Evolutionary conservation across 1,140 invertebrate genomes (phyloP).

Genomic region (Stegodyphus mimosarum): DNA sequence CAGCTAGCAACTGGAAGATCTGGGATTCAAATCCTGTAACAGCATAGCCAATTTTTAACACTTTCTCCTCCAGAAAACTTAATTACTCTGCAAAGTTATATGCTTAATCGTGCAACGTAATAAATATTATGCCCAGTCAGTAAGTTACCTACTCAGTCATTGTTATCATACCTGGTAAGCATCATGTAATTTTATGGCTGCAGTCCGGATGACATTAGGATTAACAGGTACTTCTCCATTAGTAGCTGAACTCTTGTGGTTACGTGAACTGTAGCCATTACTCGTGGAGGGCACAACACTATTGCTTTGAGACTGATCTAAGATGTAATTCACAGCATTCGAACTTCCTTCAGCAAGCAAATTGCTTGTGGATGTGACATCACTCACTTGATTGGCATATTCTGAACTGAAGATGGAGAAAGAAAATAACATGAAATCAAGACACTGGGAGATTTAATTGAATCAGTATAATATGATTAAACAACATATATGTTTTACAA

Average conservation of each 20-base stretch:
- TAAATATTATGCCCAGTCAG: neutral
- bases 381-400: slow-evolving; percentile 63
- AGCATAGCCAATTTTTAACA: too few species aligned
- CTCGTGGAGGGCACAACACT: slow-evolving; percentile 33
- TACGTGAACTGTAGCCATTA: neutral
- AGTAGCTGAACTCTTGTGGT: neutral
- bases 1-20: too few species aligned
- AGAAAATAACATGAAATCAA: too few species aligned
- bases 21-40: too few species aligned
- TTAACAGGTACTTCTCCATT: slow-evolving; percentile 25
- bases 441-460: too few species aligned
- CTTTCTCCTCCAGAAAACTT: too few species aligned
- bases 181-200: slow-evolving; percentile 79
- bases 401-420: slow-evolving; percentile 24
- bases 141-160: too few species aligned
- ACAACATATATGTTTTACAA: too few species aligned
- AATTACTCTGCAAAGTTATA: too few species aligned
- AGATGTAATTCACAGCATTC: slow-evolving; percentile 32
- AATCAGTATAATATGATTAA: too few species aligned
- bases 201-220: slow-evolving; percentile 75
- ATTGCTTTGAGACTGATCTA: slow-evolving; percentile 28
- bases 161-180: slow-evolving; percentile 74
- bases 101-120: too few species aligned
- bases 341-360: slow-evolving; percentile 37
- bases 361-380: slow-evolving; percentile 62